These are phyloP conservation scores for Syngnathus typhle DNA, from an alignment of 2,113 vertebrate genomes.

Conservation along the genomic window DNA sequence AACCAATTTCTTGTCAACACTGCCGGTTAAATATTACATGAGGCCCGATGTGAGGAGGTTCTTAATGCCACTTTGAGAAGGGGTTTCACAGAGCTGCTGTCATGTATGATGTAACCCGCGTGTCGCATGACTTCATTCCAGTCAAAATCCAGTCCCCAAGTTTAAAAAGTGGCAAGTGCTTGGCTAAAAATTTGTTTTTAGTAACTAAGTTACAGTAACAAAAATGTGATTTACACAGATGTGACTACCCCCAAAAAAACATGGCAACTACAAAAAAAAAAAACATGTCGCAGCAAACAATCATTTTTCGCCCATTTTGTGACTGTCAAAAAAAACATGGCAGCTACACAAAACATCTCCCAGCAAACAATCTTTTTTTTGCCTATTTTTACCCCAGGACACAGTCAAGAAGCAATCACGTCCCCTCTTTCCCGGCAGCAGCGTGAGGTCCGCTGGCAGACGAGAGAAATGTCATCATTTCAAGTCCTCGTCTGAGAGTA, in stretches of 20 bases:
- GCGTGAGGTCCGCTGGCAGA: slow-evolving; percentile 36
- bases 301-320: slow-evolving; percentile 31
- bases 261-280: background rate
- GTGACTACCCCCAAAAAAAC: background rate
- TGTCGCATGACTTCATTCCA: slow-evolving; percentile 37
- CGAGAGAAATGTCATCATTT: slow-evolving; percentile 42
- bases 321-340: background rate
- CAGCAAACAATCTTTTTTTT: slow-evolving; percentile 21
- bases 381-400: slow-evolving; percentile 24
- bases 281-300: background rate
- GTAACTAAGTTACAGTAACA: no score
- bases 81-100: slow-evolving; percentile 60
- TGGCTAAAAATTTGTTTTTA: background rate
- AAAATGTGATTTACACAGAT: background rate
- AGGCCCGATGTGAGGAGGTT: slow-evolving; percentile 67
- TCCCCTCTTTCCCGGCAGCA: slow-evolving; percentile 27
- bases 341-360: background rate
- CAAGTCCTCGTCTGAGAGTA: slow-evolving; percentile 41
- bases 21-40: slow-evolving; percentile 83
- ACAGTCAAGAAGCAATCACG: slow-evolving; percentile 36
- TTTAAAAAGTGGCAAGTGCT: background rate
- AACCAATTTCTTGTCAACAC: slow-evolving; percentile 83
- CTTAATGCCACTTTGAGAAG: slow-evolving; percentile 68
- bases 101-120: slow-evolving; percentile 62
- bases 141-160: background rate